Percentiles rank a stretch among this genome's conserved stretches.
Conservation (phyloP, 2,888 invertebrate genomes). For the Odiellus spinosus region DNA sequence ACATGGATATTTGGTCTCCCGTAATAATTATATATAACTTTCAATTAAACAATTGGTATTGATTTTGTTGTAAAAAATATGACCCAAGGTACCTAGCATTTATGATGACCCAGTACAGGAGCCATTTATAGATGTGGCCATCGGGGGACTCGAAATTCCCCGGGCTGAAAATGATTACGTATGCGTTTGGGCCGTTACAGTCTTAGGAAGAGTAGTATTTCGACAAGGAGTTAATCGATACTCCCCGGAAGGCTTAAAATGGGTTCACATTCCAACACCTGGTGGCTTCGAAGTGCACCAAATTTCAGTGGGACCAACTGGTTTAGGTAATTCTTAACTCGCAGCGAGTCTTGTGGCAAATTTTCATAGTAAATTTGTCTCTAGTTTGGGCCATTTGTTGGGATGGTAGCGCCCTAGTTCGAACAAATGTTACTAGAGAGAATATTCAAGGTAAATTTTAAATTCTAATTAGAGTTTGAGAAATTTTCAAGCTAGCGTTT, state of each 20-base stretch:
- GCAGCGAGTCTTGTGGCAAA: no score
- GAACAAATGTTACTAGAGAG: slow-evolving; percentile 67
- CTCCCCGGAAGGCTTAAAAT: slow-evolving; percentile 72
- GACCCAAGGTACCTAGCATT: slow-evolving; percentile 23
- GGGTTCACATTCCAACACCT: slow-evolving; percentile 61
- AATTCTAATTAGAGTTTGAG: background rate
- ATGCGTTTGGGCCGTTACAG: slow-evolving; percentile 82
- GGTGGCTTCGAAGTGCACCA: slow-evolving; percentile 66
- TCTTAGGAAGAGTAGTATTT: slow-evolving; percentile 74
- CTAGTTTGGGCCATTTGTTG: slow-evolving; percentile 72
- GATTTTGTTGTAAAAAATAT: slow-evolving; percentile 1
- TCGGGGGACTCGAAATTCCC: slow-evolving; percentile 67
- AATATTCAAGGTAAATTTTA: slow-evolving; percentile 42
- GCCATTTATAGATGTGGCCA: slow-evolving; percentile 77
- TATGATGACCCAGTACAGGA: slow-evolving; percentile 41
- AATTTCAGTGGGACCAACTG: slow-evolving; percentile 68
- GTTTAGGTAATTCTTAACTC: no score
- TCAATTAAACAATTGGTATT: background rate
- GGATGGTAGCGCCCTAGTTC: slow-evolving; percentile 64
- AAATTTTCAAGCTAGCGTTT: background rate
- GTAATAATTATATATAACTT: no score
- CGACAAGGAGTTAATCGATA: slow-evolving; percentile 60
- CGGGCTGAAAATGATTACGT: slow-evolving; percentile 55
- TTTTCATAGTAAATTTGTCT: no score
- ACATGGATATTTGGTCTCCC: slow-evolving; percentile 82